phyloP scores from a whole-genome alignment of 2,888 invertebrate species.

The Flexamia atlantica region DNA sequence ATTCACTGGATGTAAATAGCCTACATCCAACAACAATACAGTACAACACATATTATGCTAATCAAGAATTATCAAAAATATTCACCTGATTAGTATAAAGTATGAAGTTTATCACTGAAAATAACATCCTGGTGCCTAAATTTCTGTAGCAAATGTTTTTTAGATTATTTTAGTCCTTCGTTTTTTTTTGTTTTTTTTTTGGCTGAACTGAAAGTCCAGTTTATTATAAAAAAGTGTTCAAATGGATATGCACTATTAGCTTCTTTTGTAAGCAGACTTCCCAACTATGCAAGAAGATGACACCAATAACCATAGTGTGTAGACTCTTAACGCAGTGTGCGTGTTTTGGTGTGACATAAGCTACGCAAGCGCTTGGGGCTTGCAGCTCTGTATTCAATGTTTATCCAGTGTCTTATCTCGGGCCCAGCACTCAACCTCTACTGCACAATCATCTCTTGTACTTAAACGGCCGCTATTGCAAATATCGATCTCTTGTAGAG shows the following conservation, averaged over 20 bases:
- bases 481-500: slow-evolving; percentile 4
- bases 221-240: not conserved
- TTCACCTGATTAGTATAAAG: too few species aligned
- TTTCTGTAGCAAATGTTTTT: too few species aligned
- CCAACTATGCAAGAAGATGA: not conserved
- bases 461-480: slow-evolving; percentile 4
- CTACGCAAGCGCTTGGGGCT: slow-evolving; percentile 10
- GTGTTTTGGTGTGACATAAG: not conserved
- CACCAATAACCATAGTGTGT: slow-evolving; percentile 5
- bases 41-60: too few species aligned
- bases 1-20: too few species aligned
- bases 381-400: slow-evolving; percentile 22
- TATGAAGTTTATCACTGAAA: too few species aligned
- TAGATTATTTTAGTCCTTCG: too few species aligned
- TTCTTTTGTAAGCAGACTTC: slow-evolving; percentile 22
- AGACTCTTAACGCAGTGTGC: not conserved
- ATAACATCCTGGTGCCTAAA: too few species aligned
- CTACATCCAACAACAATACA: too few species aligned
- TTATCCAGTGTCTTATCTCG: slow-evolving; percentile 47
- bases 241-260: not conserved
- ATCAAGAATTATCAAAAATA: too few species aligned
- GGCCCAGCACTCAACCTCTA: slow-evolving; percentile 23
- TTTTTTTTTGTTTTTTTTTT: too few species aligned
- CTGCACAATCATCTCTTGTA: slow-evolving; percentile 38
- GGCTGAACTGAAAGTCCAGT: too few species aligned